Base-by-base conservation (phyloP, 92 coral and sea anemone species). In the Virgularia gustaviana region DNA sequence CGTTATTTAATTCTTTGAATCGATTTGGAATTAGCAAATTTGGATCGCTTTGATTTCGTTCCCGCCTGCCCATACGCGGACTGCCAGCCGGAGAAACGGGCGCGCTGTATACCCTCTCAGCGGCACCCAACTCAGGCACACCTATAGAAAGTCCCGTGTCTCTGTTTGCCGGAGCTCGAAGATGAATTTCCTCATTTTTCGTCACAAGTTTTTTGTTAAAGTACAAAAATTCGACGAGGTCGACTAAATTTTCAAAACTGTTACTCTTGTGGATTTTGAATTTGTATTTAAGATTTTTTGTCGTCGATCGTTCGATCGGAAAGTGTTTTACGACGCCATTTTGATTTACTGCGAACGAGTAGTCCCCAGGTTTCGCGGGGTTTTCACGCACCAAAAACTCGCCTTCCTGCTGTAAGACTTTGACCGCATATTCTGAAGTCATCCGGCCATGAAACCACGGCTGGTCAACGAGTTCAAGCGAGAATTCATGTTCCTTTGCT, bases 401-500 rank as follows among this genome's bases (percentile, higher is more conserved):
- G 1, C 99, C 99, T 63, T 84, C 88, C 30, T 82, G 85, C 13
- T 85, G 79, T 58, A 94, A 61, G 25, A 83, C 79, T 39, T 88
- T 87, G 37, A 89, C 99, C 13, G 96, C 99, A 78, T 81, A 94
- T 32, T 94, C 99, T 1, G 96, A 91, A 9, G 89, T 94, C 57
- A 94, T 80, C 56, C 90, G 90, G 62, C 99, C 99, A 57, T 94
- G 99, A 71, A 84, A 94, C 99, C 99, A 94, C 19, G 89, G 81
- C 65, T 89, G 94, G 71, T 84, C 90, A 31, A 19, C 60, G 11
- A 68, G 45, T 33, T 94, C 99, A 9, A 87, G 86, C 7, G 87
- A 83, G 53, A 82, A 63, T 16, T 49, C 61, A 32, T 49, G 60
- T 29, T 68, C 75, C 22, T 68, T 68, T 16, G 61, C 49, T 19